Evolutionary conservation across 2,113 vertebrate species (phyloP), one percentile per base, ranked within the genome.

Genomic region (Oreochromis tanganicae): DNA sequence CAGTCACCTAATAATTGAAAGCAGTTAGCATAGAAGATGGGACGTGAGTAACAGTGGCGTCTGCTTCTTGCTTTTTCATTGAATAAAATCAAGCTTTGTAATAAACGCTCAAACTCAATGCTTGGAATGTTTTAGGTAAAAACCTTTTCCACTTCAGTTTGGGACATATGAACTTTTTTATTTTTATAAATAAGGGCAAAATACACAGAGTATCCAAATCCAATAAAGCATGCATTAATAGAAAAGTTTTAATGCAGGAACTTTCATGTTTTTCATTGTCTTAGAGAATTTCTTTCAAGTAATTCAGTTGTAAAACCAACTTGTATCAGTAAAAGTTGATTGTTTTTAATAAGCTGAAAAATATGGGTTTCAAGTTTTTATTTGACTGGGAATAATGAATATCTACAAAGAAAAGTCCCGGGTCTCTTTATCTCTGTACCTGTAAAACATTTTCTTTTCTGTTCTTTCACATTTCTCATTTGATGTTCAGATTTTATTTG

Each of bases 1-100:
- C 38, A 41, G 81, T 48, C 32, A 27, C 34, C 81, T 73, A 78
- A 63, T 92, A 88, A 93, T 89, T 87, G 81, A 71, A 90, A 21
- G 88, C 85, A 55, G 83, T 90, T 91, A 91, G 54, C 66, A 82
- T 24, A 36, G 85, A 82, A 4, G 73, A 81, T 56, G 3, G 83
- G 78, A 86, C 54, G 4, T 5, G 57, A 46, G 82, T 83, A 59
- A 38, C 57, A 89, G 80, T 11, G 19, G 36, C 17, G 19, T 83
- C 24, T 16, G 32, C 21, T 12, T 79, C 63, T 83, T 32, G 5
- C 48, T 46, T 50, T 50, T 38, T 80, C 10, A 7, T 52, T 32
- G 75, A 84, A 84, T 29, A 11, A 61, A 80, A 52, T 66, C n/a
- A 21, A 32, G 36, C 27, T 78, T 63, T 73, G 5, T 38, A 27